These are phyloP conservation scores for Melanaphis sacchari DNA, from an alignment of 1,140 invertebrate genomes.

Conservation along the genomic window DNA sequence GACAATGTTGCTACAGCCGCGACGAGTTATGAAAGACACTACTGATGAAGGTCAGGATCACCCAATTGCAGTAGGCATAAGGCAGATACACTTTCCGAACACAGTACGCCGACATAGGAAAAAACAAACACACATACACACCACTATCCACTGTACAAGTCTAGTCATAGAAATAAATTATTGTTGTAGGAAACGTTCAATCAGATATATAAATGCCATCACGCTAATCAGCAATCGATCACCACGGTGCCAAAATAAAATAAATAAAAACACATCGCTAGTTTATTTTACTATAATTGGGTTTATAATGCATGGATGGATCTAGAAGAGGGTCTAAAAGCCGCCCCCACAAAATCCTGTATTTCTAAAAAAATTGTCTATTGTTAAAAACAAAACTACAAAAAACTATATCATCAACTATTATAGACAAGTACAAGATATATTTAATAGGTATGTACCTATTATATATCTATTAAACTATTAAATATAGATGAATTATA, in stretches of 20 bases:
- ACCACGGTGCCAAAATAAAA: neutral
- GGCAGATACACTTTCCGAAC: neutral
- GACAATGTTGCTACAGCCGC: neutral
- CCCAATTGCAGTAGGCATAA: neutral
- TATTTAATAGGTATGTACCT: too few relatives aligned
- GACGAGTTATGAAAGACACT: constrained; percentile 11
- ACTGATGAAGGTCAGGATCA: constrained; percentile 26
- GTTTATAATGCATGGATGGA: neutral
- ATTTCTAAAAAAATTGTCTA: too few relatives aligned
- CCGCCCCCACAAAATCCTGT: too few relatives aligned
- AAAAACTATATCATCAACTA: too few relatives aligned
- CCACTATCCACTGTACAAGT: neutral
- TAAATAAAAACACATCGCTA: neutral
- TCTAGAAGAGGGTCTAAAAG: too few relatives aligned
- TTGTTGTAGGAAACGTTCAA: neutral
- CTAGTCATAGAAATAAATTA: neutral
- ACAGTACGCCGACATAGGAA: neutral
- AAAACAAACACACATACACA: neutral
- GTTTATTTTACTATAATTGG: neutral
- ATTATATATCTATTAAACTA: too few relatives aligned
- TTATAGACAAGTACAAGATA: too few relatives aligned
- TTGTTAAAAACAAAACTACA: too few relatives aligned
- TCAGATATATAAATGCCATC: neutral
- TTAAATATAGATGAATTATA: too few relatives aligned
- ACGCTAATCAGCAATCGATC: neutral